phyloP scores from a whole-genome alignment of 2,888 invertebrate species.

The Smittia aterrima region DNA sequence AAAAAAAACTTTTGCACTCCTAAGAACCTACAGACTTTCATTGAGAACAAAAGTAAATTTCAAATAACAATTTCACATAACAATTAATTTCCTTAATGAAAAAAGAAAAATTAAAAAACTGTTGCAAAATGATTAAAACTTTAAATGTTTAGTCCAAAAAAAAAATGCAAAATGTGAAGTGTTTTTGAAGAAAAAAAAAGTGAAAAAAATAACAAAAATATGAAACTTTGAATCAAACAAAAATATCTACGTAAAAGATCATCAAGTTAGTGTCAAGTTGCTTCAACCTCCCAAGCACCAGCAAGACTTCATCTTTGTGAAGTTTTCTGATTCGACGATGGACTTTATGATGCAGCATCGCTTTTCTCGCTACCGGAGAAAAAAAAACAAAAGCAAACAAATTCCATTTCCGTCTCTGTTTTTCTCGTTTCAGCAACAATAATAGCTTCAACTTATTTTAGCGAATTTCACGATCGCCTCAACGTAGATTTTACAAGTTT shows the following conservation, averaged over 20 bases:
- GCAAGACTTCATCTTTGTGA: no score
- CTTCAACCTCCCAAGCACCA: background rate
- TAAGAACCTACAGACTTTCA: conserved; percentile 26
- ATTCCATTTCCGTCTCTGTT: background rate
- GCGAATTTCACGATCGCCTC: background rate
- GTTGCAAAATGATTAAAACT: background rate
- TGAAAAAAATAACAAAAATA: background rate
- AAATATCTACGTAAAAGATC: background rate
- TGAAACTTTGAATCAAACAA: conserved; percentile 13
- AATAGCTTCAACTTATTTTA: background rate
- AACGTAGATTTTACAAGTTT: background rate
- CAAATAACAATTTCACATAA: conserved; percentile 7
- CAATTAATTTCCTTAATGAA: conserved; percentile 12
- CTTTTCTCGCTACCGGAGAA: background rate
- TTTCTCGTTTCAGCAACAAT: background rate
- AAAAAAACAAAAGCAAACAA: background rate
- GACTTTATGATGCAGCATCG: background rate
- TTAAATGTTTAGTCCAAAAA: conserved; percentile 25
- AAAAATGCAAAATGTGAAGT: conserved; percentile 11
- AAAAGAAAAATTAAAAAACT: conserved; percentile 13
- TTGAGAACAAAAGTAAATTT: background rate
- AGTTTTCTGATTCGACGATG: no score
- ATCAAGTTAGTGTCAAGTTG: conserved; percentile 1
- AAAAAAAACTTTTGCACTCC: conserved; percentile 29
- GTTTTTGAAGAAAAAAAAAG: conserved; percentile 4